Percentiles rank a stretch among this genome's conserved stretches.
Evolutionary conservation across 2,113 vertebrate species (phyloP).

Genomic region (Grammomys dolichurus): DNA sequence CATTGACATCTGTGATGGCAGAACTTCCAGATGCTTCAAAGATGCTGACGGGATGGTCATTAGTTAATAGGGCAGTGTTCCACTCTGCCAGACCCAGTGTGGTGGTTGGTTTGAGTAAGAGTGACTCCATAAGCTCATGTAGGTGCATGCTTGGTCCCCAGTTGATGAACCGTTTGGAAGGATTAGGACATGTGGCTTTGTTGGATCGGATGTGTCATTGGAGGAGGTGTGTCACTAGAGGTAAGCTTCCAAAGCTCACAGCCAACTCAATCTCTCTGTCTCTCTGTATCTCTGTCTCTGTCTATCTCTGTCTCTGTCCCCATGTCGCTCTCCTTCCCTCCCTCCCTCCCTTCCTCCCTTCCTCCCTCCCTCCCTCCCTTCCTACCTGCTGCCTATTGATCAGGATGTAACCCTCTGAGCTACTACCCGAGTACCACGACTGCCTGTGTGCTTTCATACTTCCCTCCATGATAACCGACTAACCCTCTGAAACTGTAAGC

Average conservation of each 20-base stretch:
- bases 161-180: not conserved
- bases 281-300: not conserved
- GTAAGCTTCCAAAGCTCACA: not conserved
- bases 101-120: not conserved
- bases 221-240: not conserved
- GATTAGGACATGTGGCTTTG: not conserved
- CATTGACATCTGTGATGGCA: rapidly evolving
- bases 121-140: not conserved
- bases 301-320: not conserved
- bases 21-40: not conserved
- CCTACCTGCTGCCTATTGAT: not conserved
- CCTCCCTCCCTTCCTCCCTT: not conserved
- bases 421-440: too few relatives aligned
- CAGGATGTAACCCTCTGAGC: not conserved
- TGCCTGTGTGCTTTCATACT: not conserved
- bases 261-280: not conserved
- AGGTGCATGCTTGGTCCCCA: not conserved
- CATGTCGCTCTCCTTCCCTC: not conserved
- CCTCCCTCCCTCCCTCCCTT: not conserved
- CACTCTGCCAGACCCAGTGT: too few relatives aligned
- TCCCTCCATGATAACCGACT: not conserved
- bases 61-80: not conserved
- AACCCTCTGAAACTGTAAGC: not conserved
- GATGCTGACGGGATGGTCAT: not conserved
- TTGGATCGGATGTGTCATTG: not conserved